Evolutionary conservation across 1,140 invertebrate species (phyloP).

Genomic region (Steinernema feltiae): DNA sequence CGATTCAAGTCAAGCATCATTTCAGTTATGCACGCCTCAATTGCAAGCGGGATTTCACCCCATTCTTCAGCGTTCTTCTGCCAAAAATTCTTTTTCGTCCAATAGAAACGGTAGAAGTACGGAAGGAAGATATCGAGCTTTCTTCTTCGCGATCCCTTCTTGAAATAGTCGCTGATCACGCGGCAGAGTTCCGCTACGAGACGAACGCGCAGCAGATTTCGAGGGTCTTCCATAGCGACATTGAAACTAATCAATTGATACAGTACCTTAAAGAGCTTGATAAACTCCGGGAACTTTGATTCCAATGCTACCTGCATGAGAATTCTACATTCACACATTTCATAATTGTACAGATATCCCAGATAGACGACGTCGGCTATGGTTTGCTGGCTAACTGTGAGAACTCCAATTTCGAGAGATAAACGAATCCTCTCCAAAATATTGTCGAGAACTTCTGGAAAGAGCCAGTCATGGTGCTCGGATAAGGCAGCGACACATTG

Average conservation of each 20-base stretch:
- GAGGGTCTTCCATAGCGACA: neutral
- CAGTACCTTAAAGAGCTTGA: conserved; percentile 18
- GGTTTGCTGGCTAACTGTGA: conserved; percentile 32
- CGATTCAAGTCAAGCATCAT: neutral
- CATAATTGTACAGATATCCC: conserved; percentile 34
- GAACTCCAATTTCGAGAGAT: neutral
- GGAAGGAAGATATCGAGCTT: neutral
- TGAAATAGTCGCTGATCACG: neutral
- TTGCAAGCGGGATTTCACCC: neutral
- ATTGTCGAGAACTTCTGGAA: neutral
- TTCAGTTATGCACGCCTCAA: neutral
- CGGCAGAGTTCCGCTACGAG: neutral
- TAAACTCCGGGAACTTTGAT: neutral
- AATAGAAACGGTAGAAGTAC: neutral
- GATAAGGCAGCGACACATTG: neutral
- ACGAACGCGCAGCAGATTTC: neutral
- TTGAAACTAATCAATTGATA: conserved; percentile 28
- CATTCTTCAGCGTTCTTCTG: neutral
- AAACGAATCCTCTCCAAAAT: neutral
- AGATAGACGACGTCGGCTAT: conserved; percentile 27
- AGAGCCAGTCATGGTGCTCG: conserved; percentile 2
- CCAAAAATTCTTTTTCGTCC: neutral
- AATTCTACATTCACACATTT: conserved; percentile 27
- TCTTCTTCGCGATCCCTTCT: neutral
- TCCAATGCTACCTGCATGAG: conserved; percentile 19